A percentile compares a stretch with the other conserved stretches of the same genome.
phyloP scores from a whole-genome alignment of 2,797 vertebrate genomes.

The Peromyscus eremicus region DNA sequence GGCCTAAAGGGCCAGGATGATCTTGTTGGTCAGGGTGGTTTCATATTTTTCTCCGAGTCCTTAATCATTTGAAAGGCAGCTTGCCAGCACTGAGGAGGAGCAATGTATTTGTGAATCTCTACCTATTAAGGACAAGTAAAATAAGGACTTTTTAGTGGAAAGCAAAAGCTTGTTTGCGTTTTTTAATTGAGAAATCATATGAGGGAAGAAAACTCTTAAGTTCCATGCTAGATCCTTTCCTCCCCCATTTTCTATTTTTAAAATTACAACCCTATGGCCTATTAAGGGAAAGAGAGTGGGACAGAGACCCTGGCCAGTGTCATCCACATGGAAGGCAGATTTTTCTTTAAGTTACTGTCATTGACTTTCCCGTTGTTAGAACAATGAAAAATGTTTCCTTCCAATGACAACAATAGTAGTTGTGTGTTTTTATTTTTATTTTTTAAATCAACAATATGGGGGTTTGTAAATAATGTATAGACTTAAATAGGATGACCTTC shows the following conservation, averaged over 20 bases:
- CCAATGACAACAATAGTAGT: neutral
- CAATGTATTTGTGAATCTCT: neutral
- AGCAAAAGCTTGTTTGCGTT: neutral
- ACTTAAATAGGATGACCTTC: neutral
- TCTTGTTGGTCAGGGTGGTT: neutral
- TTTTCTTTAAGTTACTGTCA: neutral
- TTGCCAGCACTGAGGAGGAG: neutral
- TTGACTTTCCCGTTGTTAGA: neutral
- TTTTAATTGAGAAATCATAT: constrained; percentile 23
- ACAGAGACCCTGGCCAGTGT: neutral
- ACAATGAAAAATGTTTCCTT: neutral
- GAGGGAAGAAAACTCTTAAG: neutral
- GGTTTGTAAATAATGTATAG: neutral
- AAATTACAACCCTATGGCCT: neutral
- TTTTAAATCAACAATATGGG: neutral
- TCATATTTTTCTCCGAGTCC: neutral
- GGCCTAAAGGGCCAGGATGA: neutral
- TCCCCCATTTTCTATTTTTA: neutral
- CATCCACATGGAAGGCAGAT: neutral
- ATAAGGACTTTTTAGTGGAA: constrained; percentile 16
- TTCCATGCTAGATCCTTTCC: neutral
- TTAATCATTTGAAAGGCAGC: neutral
- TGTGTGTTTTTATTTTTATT: constrained; percentile 5
- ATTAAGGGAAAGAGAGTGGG: neutral
- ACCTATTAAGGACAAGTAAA: neutral